Evolutionary conservation across 2,888 invertebrate species (phyloP).

Genomic region (Shargacucullia verbasci): DNA sequence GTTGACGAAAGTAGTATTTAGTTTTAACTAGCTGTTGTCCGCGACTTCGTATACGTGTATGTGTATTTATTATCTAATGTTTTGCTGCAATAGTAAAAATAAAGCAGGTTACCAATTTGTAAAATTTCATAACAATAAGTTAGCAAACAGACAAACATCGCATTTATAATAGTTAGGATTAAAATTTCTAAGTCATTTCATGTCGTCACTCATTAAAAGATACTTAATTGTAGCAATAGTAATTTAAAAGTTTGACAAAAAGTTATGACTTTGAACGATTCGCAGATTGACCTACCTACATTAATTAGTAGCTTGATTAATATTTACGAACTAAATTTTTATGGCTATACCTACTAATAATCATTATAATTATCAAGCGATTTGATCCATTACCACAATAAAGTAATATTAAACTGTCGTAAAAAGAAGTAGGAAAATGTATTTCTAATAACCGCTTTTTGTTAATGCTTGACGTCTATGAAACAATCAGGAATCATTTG

Average conservation of each 20-base stretch:
- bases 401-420: constrained; percentile 34
- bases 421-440: constrained; percentile 20
- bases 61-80: no score
- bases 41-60: no score
- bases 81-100: no score
- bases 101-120: no score
- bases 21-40: no score
- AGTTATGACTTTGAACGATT: constrained; percentile 1
- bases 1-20: no score
- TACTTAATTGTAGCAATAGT: no score
- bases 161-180: no score
- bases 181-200: no score
- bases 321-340: constrained; percentile 5
- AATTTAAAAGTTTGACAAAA: background rate
- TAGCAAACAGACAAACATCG: no score
- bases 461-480: constrained; percentile 37
- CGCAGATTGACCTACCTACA: background rate
- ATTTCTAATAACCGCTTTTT: constrained; percentile 43
- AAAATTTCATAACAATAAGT: no score
- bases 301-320: constrained; percentile 16
- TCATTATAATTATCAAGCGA: constrained; percentile 30
- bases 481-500: constrained; percentile 65
- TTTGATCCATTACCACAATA: constrained; percentile 4
- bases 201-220: no score
- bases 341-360: background rate